A percentile compares a stretch with the other conserved stretches of the same genome.
These are phyloP conservation scores for Hypomesus transpacificus DNA, from an alignment of 2,113 vertebrate genomes.

Conservation along the genomic window DNA sequence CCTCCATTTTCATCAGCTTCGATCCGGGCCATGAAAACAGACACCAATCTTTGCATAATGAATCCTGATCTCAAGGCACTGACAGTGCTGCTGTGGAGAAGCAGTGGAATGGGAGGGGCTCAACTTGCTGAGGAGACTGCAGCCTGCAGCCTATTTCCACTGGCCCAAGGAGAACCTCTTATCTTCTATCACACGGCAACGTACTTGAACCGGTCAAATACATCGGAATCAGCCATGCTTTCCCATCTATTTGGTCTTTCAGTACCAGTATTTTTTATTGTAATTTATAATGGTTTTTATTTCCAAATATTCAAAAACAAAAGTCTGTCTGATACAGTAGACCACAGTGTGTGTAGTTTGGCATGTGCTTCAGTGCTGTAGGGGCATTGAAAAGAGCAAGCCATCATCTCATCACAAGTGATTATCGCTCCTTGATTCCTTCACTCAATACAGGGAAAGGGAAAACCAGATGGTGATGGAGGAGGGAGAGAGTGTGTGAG, in stretches of 20 bases:
- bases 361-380: not conserved
- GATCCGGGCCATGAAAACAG: not conserved
- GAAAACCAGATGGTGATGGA: conserved; percentile 14
- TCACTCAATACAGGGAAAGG: conserved; percentile 16
- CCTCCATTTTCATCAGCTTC: not conserved
- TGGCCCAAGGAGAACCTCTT: conserved; percentile 27
- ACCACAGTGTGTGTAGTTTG: no score
- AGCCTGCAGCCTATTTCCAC: conserved; percentile 17
- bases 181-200: conserved; percentile 38
- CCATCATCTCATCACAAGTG: not conserved
- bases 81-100: not conserved
- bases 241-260: conserved; percentile 46
- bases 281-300: not conserved
- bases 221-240: conserved; percentile 31
- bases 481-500: conserved; percentile 30
- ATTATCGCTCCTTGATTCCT: not conserved
- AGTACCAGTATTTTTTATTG: conserved; percentile 18
- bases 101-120: not conserved
- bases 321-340: not conserved
- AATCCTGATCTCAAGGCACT: no score
- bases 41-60: no score
- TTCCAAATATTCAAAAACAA: not conserved
- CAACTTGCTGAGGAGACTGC: conserved; percentile 17
- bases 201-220: conserved; percentile 45
- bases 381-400: not conserved